Evolutionary conservation across 2,888 invertebrate species (phyloP), one percentile per base, ranked within the genome.

Genomic region (Spisula solida): DNA sequence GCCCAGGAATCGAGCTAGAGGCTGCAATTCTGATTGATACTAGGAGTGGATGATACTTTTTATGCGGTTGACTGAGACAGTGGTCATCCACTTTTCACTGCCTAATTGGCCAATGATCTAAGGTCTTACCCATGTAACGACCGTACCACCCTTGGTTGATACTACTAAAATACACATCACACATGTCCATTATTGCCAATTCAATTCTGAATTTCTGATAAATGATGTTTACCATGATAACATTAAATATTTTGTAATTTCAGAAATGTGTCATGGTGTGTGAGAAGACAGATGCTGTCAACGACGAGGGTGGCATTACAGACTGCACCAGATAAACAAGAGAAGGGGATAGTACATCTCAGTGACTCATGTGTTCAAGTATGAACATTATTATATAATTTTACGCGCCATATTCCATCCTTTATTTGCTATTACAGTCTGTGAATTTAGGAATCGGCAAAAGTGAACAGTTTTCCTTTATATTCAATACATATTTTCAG

Each of bases 301-400:
- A 86, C 70, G 16, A 84, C 88, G 18, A 48, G 83, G 80, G n/a
- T 83, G 34, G 48, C 80, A 55, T 47, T 60, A 70, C 82, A 81
- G 25, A 60, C 86, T 55, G 20, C 60, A 55, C 70, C 83, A 31
- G 89, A 75, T 20, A 75, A 31, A 56, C 29, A 83, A 10, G 34
- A 86, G 31, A 79, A 55, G 12, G 80, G 34, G 18, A 47, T 81
- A 18, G n/a, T 90, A 29, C 82, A 70, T 34, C 86, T 92, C 25
- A 90, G 88, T 90, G 91, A 92, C 66, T 88, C 90, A 31, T 92
- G 91, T 87, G 90, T 92, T 41, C 88, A 92, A 88, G 91, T 92
- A 81, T 34, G 75, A 31, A 31, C 29, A 18, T 25, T 80, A 14
- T 20, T 85, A 70, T 85, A 70, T 10, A 25, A 70, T 10, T 56